These are phyloP conservation scores for Epirrita christyi DNA, from an alignment of 2,888 invertebrate species.

Conservation along the genomic window DNA sequence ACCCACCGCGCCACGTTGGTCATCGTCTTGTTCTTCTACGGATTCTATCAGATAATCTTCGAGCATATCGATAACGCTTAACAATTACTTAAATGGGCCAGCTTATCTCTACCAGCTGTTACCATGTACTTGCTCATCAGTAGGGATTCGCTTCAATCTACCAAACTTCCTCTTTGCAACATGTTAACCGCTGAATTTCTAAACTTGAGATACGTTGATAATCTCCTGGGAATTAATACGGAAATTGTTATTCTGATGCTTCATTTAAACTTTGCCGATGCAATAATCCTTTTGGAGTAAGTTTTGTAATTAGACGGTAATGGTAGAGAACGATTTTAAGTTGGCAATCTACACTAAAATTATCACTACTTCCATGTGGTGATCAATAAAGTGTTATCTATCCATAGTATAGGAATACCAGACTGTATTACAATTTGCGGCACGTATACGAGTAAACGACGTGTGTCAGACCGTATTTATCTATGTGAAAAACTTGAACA, in stretches of 20 bases:
- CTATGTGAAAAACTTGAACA: no score
- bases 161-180: conserved; percentile 67
- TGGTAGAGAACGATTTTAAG: conserved; percentile 22
- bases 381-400: no score
- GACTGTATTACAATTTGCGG: no score
- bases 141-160: conserved; percentile 65
- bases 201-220: conserved; percentile 65
- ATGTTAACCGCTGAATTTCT: conserved; percentile 64
- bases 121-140: conserved; percentile 55
- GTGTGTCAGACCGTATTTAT: no score
- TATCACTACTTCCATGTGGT: no score
- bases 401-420: no score
- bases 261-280: conserved; percentile 48
- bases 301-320: conserved; percentile 37
- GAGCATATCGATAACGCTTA: no score
- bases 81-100: not conserved
- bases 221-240: conserved; percentile 60
- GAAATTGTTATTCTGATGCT: conserved; percentile 58
- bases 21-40: no score
- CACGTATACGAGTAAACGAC: no score
- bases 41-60: no score
- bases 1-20: no score
- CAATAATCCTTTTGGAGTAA: conserved; percentile 43
- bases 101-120: not conserved
- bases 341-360: not conserved